These are phyloP conservation scores for Sialis fuliginosa DNA, from an alignment of 2,888 invertebrate species.

Conservation along the genomic window DNA sequence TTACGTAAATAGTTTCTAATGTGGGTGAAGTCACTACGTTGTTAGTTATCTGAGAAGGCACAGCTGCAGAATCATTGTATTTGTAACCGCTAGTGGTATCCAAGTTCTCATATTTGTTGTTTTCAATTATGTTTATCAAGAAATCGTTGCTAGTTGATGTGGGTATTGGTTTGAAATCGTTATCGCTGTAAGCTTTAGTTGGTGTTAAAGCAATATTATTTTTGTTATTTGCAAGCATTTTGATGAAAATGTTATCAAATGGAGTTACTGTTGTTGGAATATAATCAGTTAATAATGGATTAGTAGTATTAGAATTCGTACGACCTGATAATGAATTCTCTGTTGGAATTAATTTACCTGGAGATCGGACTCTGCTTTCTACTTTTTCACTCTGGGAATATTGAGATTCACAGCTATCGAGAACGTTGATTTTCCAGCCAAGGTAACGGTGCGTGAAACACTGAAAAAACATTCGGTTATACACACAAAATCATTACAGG, in stretches of 20 bases:
- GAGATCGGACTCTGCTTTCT: neutral
- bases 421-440: constrained; percentile 89
- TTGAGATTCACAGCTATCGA: constrained; percentile 55
- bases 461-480: constrained; percentile 29
- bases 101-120: neutral
- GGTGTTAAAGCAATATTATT: neutral
- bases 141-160: constrained; percentile 22
- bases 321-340: too few relatives aligned
- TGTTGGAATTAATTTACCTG: neutral
- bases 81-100: neutral
- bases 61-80: too few relatives aligned
- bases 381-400: constrained; percentile 34
- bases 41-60: too few relatives aligned
- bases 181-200: constrained; percentile 22
- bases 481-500: neutral
- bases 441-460: constrained; percentile 86
- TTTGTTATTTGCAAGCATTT: neutral
- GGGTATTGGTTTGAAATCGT: constrained; percentile 31
- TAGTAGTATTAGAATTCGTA: too few relatives aligned
- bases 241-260: neutral
- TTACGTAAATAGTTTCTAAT: too few relatives aligned
- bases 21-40: too few relatives aligned
- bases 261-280: too few relatives aligned
- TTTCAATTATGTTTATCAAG: neutral
- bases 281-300: too few relatives aligned